These are phyloP conservation scores for Gorsachius goisagi DNA, from an alignment of 2,113 vertebrate genomes.

Conservation along the genomic window DNA sequence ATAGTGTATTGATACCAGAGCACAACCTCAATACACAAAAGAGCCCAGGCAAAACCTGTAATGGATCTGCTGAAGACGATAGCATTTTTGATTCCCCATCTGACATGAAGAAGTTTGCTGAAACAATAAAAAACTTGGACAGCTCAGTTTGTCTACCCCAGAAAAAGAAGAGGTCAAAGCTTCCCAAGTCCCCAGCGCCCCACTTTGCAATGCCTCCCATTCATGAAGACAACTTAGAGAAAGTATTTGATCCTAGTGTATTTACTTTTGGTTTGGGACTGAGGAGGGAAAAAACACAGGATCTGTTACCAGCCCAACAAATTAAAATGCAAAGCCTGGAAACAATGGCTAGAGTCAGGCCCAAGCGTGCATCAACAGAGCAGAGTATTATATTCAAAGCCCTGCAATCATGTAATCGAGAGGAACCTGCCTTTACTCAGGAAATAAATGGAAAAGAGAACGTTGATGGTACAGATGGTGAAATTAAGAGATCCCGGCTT, in stretches of 20 bases:
- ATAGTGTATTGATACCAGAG: constrained; percentile 39
- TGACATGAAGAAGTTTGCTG: constrained; percentile 87
- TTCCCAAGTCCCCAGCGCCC: constrained; percentile 78
- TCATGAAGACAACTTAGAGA: constrained; percentile 89
- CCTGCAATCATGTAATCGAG: constrained; percentile 42
- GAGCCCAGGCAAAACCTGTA: constrained; percentile 59
- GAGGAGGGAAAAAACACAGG: constrained; percentile 72
- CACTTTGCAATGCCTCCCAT: constrained; percentile 89
- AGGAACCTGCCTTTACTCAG: not conserved
- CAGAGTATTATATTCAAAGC: constrained; percentile 82
- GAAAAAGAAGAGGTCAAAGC: constrained; percentile 80
- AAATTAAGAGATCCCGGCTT: constrained; percentile 81
- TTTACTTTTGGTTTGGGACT: constrained; percentile 87
- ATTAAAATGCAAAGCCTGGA: constrained; percentile 83
- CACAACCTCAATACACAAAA: constrained; percentile 41
- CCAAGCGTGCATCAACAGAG: constrained; percentile 81
- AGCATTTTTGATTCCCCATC: constrained; percentile 77
- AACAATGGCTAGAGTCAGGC: constrained; percentile 67
- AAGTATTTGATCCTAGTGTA: constrained; percentile 83
- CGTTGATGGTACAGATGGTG: constrained; percentile 44
- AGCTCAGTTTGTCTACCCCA: constrained; percentile 82
- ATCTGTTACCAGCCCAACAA: constrained; percentile 78
- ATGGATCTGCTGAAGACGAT: constrained; percentile 75
- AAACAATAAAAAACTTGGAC: constrained; percentile 88
- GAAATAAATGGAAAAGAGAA: constrained; percentile 65